Percentiles rank a stretch among this genome's conserved stretches.
phyloP scores from a whole-genome alignment of 2,113 vertebrate genomes.

The Ceyx margarethae region DNA sequence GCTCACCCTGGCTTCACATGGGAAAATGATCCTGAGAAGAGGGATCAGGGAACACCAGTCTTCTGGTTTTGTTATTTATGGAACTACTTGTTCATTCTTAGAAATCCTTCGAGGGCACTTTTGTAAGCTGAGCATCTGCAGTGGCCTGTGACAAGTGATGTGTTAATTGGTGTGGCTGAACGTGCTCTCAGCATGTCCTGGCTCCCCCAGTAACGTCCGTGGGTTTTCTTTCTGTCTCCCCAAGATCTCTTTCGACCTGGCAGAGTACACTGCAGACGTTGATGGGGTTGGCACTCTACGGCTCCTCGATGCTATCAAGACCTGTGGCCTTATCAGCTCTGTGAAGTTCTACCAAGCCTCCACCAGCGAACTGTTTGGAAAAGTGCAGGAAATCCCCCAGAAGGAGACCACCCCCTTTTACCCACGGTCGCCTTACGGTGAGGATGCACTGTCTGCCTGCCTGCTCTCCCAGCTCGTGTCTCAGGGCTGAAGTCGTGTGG shows the following conservation, averaged over 20 bases:
- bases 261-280: slow-evolving; percentile 96
- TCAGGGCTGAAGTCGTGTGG: slow-evolving; percentile 68
- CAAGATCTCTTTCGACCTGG: slow-evolving; percentile 96
- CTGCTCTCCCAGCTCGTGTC: slow-evolving; percentile 44
- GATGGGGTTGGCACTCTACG: slow-evolving; percentile 94
- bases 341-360: slow-evolving; percentile 98
- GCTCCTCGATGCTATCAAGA: slow-evolving; percentile 93
- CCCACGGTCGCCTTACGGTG: slow-evolving; percentile 97
- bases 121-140: slow-evolving; percentile 8
- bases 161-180: not conserved
- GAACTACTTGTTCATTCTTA: slow-evolving; percentile 42
- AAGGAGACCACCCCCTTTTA: slow-evolving; percentile 98
- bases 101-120: slow-evolving; percentile 41
- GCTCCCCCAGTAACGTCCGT: not conserved
- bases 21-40: slow-evolving; percentile 31
- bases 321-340: slow-evolving; percentile 88
- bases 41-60: slow-evolving; percentile 3
- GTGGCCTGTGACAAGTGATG: not conserved
- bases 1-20: slow-evolving; percentile 8
- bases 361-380: slow-evolving; percentile 96
- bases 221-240: not conserved
- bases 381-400: slow-evolving; percentile 97
- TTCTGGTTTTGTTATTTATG: slow-evolving; percentile 41
- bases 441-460: slow-evolving; percentile 8
- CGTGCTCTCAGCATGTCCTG: not conserved